Evolutionary conservation across 2,888 invertebrate genomes (phyloP).

Genomic region (Cheilosia pagana): DNA sequence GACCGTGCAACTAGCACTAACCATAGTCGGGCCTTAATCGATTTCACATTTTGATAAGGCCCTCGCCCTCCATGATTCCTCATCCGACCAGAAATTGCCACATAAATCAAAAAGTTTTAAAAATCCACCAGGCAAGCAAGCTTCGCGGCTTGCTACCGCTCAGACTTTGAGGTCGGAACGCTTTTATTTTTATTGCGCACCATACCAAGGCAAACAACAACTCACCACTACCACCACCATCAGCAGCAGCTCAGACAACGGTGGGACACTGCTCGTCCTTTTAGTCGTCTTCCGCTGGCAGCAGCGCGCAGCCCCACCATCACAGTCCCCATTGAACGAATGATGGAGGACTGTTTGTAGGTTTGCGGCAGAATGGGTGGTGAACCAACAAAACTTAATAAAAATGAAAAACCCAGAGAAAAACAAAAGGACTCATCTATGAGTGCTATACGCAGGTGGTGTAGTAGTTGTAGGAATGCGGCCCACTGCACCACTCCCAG

Average conservation of each 20-base stretch:
- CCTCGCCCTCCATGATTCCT: constrained; percentile 6
- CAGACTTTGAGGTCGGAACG: constrained; percentile 42
- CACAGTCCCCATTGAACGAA: constrained; percentile 34
- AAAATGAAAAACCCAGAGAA: constrained; percentile 40
- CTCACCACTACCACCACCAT: constrained; percentile 31
- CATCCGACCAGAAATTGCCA: constrained; percentile 60
- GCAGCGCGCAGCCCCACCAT: no score
- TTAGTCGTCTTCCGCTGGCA: not conserved
- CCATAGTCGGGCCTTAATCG: constrained; percentile 65
- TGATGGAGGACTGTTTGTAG: constrained; percentile 58
- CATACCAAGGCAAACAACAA: constrained; percentile 57
- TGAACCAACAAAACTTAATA: constrained; percentile 70
- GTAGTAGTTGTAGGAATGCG: constrained; percentile 43
- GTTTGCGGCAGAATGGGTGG: constrained; percentile 49
- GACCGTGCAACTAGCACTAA: constrained; percentile 11
- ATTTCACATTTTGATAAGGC: constrained; percentile 73
- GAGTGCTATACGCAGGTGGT: constrained; percentile 49
- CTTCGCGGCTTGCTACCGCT: constrained; percentile 6
- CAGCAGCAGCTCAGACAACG: constrained; percentile 36
- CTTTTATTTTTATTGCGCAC: constrained; percentile 35
- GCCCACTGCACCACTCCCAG: constrained; percentile 33
- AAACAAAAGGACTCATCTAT: constrained; percentile 33
- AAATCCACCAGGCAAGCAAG: constrained; percentile 30
- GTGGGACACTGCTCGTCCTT: constrained; percentile 34
- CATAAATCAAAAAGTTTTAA: constrained; percentile 70